Conservation (phyloP, 2,888 invertebrate species). For the Rosalia funebris region DNA sequence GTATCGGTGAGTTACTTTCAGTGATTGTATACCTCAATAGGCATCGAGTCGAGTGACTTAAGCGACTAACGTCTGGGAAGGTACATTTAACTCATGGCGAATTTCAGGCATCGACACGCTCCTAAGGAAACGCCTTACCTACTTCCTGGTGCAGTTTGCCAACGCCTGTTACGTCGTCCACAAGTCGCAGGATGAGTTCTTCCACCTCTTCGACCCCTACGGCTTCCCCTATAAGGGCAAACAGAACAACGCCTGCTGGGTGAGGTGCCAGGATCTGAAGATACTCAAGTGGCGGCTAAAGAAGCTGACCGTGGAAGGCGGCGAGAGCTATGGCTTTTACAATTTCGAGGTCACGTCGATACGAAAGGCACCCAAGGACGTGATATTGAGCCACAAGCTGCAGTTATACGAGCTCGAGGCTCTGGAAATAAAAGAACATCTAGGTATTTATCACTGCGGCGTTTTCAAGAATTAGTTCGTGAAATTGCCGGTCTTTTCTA, state of each 20-base stretch:
- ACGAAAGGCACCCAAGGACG: conserved; percentile 66
- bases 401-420: conserved; percentile 64
- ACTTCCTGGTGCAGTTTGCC: conserved; percentile 70
- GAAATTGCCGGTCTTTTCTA: too few species aligned
- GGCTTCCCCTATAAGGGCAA: conserved; percentile 38
- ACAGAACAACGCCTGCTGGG: conserved; percentile 64
- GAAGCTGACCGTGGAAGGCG: conserved; percentile 37
- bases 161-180: conserved; percentile 69
- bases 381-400: conserved; percentile 63
- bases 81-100: neutral
- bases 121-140: conserved; percentile 63
- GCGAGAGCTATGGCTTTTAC: conserved; percentile 66
- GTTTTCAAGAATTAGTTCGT: too few species aligned
- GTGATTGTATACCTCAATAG: too few species aligned
- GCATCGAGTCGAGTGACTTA: too few species aligned
- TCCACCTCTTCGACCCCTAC: conserved; percentile 74
- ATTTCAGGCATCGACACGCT: conserved; percentile 59
- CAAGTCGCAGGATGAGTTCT: conserved; percentile 66
- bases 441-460: conserved; percentile 48
- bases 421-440: conserved; percentile 59
- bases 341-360: conserved; percentile 70
- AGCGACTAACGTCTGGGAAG: neutral
- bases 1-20: conserved; percentile 56
- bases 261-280: conserved; percentile 63
- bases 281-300: conserved; percentile 48